Percentiles rank a stretch among this genome's conserved stretches.
Conservation (phyloP, 2,113 vertebrate genomes). For the Gymnocephalus cernua region DNA sequence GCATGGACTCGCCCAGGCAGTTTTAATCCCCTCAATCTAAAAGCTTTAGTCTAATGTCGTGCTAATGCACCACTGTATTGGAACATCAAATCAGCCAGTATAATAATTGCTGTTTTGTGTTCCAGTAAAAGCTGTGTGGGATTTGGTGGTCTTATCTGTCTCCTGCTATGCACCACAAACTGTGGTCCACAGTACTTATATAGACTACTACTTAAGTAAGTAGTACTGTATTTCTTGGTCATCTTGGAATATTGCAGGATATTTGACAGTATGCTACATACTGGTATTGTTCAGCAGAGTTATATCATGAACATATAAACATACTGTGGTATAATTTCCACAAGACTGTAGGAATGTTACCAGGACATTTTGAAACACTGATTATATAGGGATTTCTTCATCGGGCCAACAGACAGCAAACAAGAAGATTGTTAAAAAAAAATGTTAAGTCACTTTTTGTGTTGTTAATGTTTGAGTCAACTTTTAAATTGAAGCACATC, state of each 20-base stretch:
- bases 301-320: no score
- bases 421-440: neutral
- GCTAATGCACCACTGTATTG: conserved; percentile 36
- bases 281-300: no score
- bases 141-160: conserved; percentile 21
- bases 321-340: no score
- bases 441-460: neutral
- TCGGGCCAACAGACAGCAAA: neutral
- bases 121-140: conserved; percentile 23
- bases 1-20: conserved; percentile 43
- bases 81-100: conserved; percentile 20
- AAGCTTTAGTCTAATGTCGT: conserved; percentile 52
- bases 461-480: neutral
- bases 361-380: neutral
- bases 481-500: neutral
- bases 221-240: neutral
- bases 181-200: neutral
- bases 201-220: neutral
- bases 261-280: neutral
- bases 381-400: neutral
- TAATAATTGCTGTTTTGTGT: conserved; percentile 22
- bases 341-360: neutral
- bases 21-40: conserved; percentile 61
- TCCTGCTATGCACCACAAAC: conserved; percentile 9
- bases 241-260: neutral